Conservation (phyloP, 2,113 vertebrate genomes). For the Ursus arctos region DNA sequence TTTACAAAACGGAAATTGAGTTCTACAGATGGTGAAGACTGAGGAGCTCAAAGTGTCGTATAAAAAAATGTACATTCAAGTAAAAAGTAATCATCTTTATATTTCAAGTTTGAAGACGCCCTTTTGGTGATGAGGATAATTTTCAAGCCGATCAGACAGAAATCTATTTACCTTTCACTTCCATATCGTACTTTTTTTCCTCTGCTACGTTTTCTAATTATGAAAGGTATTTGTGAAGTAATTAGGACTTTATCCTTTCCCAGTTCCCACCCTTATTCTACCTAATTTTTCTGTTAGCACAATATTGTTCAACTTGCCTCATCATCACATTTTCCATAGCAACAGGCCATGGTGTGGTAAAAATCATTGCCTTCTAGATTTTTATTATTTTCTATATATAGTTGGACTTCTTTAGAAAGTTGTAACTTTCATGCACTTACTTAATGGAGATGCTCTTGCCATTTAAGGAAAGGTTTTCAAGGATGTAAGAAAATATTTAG, state of each 20-base stretch:
- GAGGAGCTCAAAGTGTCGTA: conserved; percentile 75
- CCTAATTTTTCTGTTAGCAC: neutral
- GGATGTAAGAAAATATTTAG: conserved; percentile 3
- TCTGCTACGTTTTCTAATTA: conserved; percentile 47
- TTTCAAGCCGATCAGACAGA: conserved; percentile 54
- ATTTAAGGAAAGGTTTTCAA: neutral
- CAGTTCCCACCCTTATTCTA: neutral
- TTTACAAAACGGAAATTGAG: conserved; percentile 82
- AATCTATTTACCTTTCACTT: conserved; percentile 63
- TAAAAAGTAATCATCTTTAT: conserved; percentile 72
- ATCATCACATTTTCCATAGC: neutral
- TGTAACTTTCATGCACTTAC: neutral
- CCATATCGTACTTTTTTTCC: neutral
- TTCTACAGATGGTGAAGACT: conserved; percentile 80
- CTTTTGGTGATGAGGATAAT: conserved; percentile 49
- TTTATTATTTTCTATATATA: neutral
- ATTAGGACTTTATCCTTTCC: conserved; percentile 14
- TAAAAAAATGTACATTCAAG: conserved; percentile 70
- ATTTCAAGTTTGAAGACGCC: conserved; percentile 60
- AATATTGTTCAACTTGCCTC: neutral
- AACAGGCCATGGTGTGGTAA: neutral
- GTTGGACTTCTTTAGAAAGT: conserved; percentile 21
- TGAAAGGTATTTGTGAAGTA: conserved; percentile 38
- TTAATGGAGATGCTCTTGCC: neutral
- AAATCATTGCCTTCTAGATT: neutral